Percentiles rank a stretch among this genome's conserved stretches.
Conservation (phyloP, 2,113 vertebrate species). For the Cavia aperea region DNA sequence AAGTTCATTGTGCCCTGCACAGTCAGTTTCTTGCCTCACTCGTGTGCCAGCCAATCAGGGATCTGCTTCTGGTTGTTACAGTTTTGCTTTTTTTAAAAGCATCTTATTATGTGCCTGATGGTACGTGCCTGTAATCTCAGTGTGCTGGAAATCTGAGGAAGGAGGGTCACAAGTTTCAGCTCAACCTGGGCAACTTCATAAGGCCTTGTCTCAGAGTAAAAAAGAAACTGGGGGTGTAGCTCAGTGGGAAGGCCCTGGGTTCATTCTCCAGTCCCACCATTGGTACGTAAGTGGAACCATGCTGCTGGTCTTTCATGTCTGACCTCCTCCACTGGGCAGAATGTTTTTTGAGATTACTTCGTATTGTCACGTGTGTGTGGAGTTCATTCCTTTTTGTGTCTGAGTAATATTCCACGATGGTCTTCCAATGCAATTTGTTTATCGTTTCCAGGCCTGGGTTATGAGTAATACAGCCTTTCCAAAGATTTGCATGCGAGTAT, state of each 20-base stretch:
- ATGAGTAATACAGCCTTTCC: neutral
- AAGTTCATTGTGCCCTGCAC: neutral
- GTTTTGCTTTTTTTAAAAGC: neutral
- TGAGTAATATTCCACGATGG: neutral
- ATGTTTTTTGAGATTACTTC: neutral
- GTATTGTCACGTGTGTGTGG: neutral
- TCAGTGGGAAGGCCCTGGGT: neutral
- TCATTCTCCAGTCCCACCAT: neutral
- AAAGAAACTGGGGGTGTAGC: neutral
- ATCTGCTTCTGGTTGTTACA: neutral
- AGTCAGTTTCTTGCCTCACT: neutral
- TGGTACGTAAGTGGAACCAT: no score
- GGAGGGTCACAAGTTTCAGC: neutral
- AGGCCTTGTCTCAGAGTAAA: neutral
- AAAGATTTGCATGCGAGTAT: neutral
- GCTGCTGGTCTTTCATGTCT: neutral
- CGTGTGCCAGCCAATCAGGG: neutral
- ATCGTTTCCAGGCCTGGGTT: neutral
- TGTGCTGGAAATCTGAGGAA: neutral
- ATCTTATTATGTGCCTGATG: neutral
- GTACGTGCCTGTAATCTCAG: neutral
- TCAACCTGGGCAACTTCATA: neutral
- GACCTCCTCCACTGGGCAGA: neutral
- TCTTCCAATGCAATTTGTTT: fast-evolving
- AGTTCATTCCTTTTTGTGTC: neutral